These are phyloP conservation scores for Drosophila pseudotalamancana DNA, from an alignment of 2,888 invertebrate species.

Conservation along the genomic window DNA sequence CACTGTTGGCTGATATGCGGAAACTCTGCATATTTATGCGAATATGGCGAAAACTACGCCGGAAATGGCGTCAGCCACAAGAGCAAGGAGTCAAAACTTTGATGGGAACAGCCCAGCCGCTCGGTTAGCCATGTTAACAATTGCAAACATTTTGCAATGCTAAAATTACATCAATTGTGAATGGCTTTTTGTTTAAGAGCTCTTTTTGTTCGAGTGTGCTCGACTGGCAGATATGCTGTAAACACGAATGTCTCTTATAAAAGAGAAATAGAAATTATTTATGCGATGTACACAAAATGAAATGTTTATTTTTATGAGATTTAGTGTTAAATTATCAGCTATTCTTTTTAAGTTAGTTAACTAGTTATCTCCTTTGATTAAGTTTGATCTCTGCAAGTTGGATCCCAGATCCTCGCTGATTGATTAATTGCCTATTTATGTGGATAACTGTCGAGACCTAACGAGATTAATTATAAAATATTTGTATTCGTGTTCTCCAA, in stretches of 20 bases:
- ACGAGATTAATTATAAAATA: too few relatives aligned
- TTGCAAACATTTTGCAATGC: conserved; percentile 31
- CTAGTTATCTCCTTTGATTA: too few relatives aligned
- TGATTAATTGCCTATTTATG: too few relatives aligned
- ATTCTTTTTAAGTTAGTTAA: too few relatives aligned
- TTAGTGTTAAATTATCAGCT: too few relatives aligned
- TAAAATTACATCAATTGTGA: conserved; percentile 5
- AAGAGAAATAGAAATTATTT: too few relatives aligned
- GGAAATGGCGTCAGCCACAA: conserved; percentile 65
- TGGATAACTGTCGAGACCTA: too few relatives aligned
- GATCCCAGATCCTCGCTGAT: too few relatives aligned
- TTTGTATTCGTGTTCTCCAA: too few relatives aligned
- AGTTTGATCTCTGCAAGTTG: too few relatives aligned
- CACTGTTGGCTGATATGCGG: conserved; percentile 8
- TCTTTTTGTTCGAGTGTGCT: not conserved
- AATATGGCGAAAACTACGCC: conserved; percentile 53
- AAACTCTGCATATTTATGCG: conserved; percentile 28
- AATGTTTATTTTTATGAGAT: too few relatives aligned
- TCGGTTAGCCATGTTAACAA: conserved; percentile 50
- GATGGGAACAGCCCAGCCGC: conserved; percentile 22
- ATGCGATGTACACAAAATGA: too few relatives aligned
- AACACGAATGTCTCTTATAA: not conserved
- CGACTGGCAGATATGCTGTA: not conserved
- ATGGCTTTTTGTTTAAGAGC: not conserved
- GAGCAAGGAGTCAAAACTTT: conserved; percentile 25